These are phyloP conservation scores for Bimastos eiseni DNA, from an alignment of 2,888 invertebrate genomes.

Conservation along the genomic window DNA sequence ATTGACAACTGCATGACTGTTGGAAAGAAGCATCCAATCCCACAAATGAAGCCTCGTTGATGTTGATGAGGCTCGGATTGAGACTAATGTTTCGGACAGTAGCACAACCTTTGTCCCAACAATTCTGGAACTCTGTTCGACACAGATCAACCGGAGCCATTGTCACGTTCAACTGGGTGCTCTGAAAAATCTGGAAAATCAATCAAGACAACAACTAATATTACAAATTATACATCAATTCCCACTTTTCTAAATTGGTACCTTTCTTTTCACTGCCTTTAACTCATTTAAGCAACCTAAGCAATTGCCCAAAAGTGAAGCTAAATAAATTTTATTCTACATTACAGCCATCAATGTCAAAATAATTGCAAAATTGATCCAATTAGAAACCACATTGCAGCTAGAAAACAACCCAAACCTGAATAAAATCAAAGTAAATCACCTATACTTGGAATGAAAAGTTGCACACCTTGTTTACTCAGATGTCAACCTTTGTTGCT, in stretches of 20 bases:
- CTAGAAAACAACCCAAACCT: too few relatives aligned
- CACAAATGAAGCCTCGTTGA: conserved; percentile 93
- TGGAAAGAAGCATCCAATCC: conserved; percentile 83
- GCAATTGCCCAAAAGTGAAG: neutral
- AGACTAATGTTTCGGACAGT: conserved; percentile 74
- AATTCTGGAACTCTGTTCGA: conserved; percentile 49
- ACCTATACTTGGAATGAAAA: neutral
- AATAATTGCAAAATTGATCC: neutral
- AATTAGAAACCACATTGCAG: neutral
- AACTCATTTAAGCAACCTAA: neutral
- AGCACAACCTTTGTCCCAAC: conserved; percentile 74
- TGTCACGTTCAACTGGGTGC: conserved; percentile 67
- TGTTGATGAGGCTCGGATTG: conserved; percentile 77
- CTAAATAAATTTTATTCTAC: too few relatives aligned
- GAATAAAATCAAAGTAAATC: neutral
- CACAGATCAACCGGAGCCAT: conserved; percentile 87
- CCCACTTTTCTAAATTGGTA: neutral
- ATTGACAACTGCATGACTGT: conserved; percentile 64
- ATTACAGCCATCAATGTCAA: too few relatives aligned
- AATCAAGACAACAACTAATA: neutral
- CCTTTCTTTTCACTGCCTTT: neutral
- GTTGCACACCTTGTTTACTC: neutral
- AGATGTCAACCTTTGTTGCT: neutral
- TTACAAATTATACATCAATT: neutral
- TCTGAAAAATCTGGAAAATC: conserved; percentile 20